Evolutionary conservation across 2,797 vertebrate genomes (phyloP).

Genomic region (Sebastes steindachneri): DNA sequence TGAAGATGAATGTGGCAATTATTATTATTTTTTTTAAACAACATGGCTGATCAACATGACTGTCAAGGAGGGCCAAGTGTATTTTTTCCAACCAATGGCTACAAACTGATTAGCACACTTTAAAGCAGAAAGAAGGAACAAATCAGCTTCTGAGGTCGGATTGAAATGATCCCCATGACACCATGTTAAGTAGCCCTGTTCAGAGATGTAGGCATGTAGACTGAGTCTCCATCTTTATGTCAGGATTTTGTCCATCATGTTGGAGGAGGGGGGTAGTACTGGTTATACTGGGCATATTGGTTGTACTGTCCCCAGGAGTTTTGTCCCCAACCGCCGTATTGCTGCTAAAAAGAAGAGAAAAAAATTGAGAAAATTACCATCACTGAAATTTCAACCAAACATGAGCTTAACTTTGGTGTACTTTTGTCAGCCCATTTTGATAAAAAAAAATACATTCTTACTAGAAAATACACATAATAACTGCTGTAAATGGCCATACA

Average conservation of each 20-base stretch:
- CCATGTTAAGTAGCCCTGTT: constrained; percentile 30
- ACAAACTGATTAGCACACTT: constrained; percentile 39
- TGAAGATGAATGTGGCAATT: constrained; percentile 49
- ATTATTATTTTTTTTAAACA: constrained; percentile 24
- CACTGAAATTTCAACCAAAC: neutral
- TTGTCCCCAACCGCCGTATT: constrained; percentile 92
- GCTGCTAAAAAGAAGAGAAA: constrained; percentile 58
- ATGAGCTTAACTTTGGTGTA: neutral
- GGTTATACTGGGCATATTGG: constrained; percentile 89
- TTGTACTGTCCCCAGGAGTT: constrained; percentile 92
- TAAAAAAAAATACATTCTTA: neutral
- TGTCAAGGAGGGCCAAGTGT: constrained; percentile 28
- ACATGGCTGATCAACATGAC: constrained; percentile 39
- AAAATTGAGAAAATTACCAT: fast-evolving
- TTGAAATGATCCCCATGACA: constrained; percentile 41
- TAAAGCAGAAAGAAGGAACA: constrained; percentile 29
- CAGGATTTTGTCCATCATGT: constrained; percentile 84
- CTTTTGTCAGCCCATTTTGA: neutral
- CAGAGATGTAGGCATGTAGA: constrained; percentile 41
- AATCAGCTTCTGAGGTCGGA: constrained; percentile 16
- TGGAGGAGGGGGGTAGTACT: constrained; percentile 95
- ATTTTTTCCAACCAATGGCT: constrained; percentile 22
- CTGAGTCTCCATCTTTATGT: constrained; percentile 44
- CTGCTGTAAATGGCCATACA: neutral
- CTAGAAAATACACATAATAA: neutral